Percentiles rank a stretch among this genome's conserved stretches.
phyloP scores from a whole-genome alignment of 92 coral and sea anemone species.

The Galaxea fascicularis region DNA sequence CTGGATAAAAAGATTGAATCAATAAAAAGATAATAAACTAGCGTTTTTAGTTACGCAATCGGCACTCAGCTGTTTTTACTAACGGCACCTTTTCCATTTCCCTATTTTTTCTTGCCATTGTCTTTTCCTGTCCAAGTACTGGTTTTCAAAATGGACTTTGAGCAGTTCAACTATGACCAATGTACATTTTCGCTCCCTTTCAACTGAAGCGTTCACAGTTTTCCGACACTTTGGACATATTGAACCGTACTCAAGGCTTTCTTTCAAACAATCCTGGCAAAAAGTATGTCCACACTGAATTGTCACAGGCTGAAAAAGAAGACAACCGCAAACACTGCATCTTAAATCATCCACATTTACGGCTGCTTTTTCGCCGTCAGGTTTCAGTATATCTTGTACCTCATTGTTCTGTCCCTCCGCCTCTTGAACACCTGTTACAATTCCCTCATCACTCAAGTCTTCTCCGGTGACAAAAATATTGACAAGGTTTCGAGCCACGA shows the following conservation, averaged over 20 bases:
- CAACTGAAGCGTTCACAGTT: slow-evolving; percentile 8
- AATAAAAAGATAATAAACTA: too few relatives aligned
- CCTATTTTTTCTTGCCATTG: neutral
- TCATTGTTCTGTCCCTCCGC: too few relatives aligned
- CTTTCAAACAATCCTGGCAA: slow-evolving; percentile 26
- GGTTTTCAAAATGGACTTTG: neutral
- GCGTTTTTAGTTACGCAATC: neutral
- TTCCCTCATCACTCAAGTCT: neutral
- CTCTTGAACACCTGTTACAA: neutral
- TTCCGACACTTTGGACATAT: slow-evolving; percentile 21
- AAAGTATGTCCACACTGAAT: slow-evolving; percentile 19
- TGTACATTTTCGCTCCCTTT: neutral
- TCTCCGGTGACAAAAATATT: neutral
- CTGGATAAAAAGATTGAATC: too few relatives aligned
- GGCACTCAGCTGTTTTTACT: neutral
- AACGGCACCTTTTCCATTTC: neutral
- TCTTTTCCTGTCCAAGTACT: neutral
- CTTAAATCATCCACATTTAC: slow-evolving; percentile 1
- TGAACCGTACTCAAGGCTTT: slow-evolving; percentile 12
- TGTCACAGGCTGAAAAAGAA: slow-evolving; percentile 19
- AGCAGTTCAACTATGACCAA: neutral
- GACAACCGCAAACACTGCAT: neutral
- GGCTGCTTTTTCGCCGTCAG: neutral
- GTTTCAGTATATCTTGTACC: neutral
- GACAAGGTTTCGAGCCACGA: slow-evolving; percentile 1